A percentile compares a stretch with the other conserved stretches of the same genome.
Evolutionary conservation across 2,888 invertebrate species (phyloP).

Genomic region (Acrocera orbiculus): DNA sequence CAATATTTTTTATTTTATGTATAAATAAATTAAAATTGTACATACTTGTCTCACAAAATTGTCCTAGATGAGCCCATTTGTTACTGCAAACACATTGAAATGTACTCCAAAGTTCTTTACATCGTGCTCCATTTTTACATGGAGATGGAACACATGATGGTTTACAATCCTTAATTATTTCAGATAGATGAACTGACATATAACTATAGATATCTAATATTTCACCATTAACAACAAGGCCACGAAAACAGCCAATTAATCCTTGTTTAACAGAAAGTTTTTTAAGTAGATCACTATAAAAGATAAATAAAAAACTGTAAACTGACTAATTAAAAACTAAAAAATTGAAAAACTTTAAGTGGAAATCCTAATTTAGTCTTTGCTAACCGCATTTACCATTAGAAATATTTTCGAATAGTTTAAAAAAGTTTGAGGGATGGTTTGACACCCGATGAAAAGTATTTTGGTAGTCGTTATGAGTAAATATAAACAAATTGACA

Average conservation of each 20-base stretch:
- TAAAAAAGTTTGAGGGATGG: too few relatives aligned
- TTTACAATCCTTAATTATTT: conserved; percentile 84
- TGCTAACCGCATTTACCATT: too few relatives aligned
- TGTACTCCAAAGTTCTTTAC: conserved; percentile 81
- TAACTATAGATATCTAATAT: conserved; percentile 81
- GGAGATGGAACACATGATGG: conserved; percentile 89
- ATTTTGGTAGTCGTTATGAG: too few relatives aligned
- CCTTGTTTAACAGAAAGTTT: conserved; percentile 75
- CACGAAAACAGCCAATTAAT: conserved; percentile 84
- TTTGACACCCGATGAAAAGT: too few relatives aligned
- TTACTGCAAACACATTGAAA: conserved; percentile 87
- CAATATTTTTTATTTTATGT: background rate
- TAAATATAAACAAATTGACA: too few relatives aligned
- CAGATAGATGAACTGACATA: conserved; percentile 79
- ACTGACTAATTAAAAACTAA: too few relatives aligned
- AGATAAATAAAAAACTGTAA: too few relatives aligned
- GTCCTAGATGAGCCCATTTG: conserved; percentile 80
- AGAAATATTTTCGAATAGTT: too few relatives aligned
- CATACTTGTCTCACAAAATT: conserved; percentile 80
- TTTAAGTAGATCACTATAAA: conserved; percentile 52
- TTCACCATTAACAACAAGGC: conserved; percentile 79
- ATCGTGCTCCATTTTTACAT: conserved; percentile 78
- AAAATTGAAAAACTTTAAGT: too few relatives aligned
- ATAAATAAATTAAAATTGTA: conserved; percentile 14
- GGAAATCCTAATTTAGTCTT: too few relatives aligned